Conservation (phyloP, 2,888 invertebrate genomes). For the Plagodis dolabraria region DNA sequence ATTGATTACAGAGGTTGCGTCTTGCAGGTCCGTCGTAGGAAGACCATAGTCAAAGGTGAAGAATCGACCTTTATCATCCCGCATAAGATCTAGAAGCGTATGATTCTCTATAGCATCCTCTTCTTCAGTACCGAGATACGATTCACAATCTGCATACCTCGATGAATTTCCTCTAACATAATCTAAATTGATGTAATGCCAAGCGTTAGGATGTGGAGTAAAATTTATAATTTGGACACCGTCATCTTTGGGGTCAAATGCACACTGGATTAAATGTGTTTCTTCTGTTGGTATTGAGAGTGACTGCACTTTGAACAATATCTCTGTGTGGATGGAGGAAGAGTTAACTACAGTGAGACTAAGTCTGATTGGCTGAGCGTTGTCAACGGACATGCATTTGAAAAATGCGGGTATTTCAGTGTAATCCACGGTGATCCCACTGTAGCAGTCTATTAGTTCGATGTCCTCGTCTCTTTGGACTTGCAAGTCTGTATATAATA, state of each 20-base stretch:
- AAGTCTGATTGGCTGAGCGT: slow-evolving; percentile 57
- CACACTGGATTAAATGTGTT: slow-evolving; percentile 74
- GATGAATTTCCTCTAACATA: slow-evolving; percentile 52
- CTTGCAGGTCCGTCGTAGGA: slow-evolving; percentile 86
- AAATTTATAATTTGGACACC: slow-evolving; percentile 73
- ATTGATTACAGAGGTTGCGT: slow-evolving; percentile 87
- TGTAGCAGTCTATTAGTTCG: slow-evolving; percentile 64
- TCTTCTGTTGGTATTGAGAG: slow-evolving; percentile 81
- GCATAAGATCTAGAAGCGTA: slow-evolving; percentile 68
- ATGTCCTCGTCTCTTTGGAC: slow-evolving; percentile 77
- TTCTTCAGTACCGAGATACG: slow-evolving; percentile 59
- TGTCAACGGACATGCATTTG: slow-evolving; percentile 81
- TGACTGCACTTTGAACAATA: slow-evolving; percentile 78
- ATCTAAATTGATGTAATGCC: slow-evolving; percentile 84
- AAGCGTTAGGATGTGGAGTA: slow-evolving; percentile 82
- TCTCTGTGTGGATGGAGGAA: slow-evolving; percentile 45
- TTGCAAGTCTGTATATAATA: slow-evolving; percentile 87
- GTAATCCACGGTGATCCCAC: slow-evolving; percentile 55
- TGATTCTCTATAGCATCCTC: slow-evolving; percentile 52
- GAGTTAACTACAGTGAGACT: slow-evolving; percentile 73
- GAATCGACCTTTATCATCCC: slow-evolving; percentile 88
- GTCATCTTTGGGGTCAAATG: slow-evolving; percentile 73
- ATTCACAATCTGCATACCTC: slow-evolving; percentile 66
- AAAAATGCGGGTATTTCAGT: slow-evolving; percentile 58
- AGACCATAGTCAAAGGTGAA: slow-evolving; percentile 91